Base-by-base conservation (phyloP, 30 jellyfish, hydroid and myxozoan genomes). In the Calvadosia cruxmelitensis region DNA sequence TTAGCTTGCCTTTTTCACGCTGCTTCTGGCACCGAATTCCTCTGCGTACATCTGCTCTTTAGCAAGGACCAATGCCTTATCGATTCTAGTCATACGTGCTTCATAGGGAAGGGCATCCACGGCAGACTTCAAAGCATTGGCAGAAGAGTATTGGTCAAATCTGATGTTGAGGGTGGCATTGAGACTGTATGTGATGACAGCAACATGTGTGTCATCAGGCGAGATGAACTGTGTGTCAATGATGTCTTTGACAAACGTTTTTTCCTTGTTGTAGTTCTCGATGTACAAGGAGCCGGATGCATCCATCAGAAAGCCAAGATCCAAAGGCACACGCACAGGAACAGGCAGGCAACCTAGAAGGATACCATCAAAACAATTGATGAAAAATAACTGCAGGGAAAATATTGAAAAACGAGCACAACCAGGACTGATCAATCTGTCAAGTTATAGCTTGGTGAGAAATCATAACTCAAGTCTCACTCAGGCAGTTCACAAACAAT, bases 221-320 rank as follows among this genome's bases (percentile, higher is more conserved):
- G 74, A 70, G 7, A 80, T 65, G 29, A 20, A 15, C 50, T 71
- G 93, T 31, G 36, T 34, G 28, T 83, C 94, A 34, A 86, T 74
- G 50, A 86, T 84, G 33, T 36, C 35, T 31, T 76, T 86, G 53
- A 86, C 83, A 52, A 86, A 86, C 27, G 51, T 75, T 36, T 73
- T 73, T 66, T 86, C 92, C 42, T 73, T 73, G 25, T 73, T 66
- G 53, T 52, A 78, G 53, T 86, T 77, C 29, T 78, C 73, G 30
- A 26, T 1, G 66, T 67, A 73, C 29, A 79, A 71, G 2, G 96
- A 86, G 53, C 82, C 94, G 1, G 96, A 86, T 24, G 94, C 87
- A 65, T 86, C 94, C 82, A 78, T 67, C 83, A 86, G 24, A 68
- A 86, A 86, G 12, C 93, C 96, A 28, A 84, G 80, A 50, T 84